These are phyloP conservation scores for Drosophila varians DNA, from an alignment of 1,140 invertebrate species.

Conservation along the genomic window DNA sequence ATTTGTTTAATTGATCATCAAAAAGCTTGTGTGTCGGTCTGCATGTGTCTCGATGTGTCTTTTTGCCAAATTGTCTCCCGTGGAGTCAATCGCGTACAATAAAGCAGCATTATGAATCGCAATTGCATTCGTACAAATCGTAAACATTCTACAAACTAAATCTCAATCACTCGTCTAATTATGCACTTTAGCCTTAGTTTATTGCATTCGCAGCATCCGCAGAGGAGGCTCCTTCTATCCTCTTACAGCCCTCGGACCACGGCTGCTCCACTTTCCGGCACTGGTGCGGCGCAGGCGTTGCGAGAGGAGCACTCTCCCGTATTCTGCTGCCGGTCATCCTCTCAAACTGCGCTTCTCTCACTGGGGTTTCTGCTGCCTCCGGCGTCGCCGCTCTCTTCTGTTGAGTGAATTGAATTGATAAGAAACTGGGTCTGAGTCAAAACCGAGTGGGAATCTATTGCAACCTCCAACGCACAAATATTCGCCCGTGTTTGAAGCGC, in stretches of 20 bases:
- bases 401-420: conserved; percentile 56
- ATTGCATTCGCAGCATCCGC: conserved; percentile 54
- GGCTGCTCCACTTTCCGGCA: conserved; percentile 59
- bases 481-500: too few relatives aligned
- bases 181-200: conserved; percentile 56
- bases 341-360: conserved; percentile 55
- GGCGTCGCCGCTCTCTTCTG: conserved; percentile 53
- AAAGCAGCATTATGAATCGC: conserved; percentile 64
- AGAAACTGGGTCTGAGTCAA: conserved; percentile 30
- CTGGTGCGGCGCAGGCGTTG: conserved; percentile 51
- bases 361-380: conserved; percentile 38
- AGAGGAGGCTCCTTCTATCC: not conserved
- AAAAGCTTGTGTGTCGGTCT: conserved; percentile 46
- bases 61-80: conserved; percentile 59
- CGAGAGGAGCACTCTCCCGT: conserved; percentile 6
- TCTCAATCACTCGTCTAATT: conserved; percentile 46
- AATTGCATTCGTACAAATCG: conserved; percentile 53
- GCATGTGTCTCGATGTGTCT: conserved; percentile 29
- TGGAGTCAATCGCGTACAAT: conserved; percentile 72
- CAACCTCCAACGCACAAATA: too few relatives aligned
- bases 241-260: not conserved
- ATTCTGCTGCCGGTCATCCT: conserved; percentile 15
- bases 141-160: conserved; percentile 40
- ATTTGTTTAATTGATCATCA: conserved; percentile 77
- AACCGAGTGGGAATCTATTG: conserved; percentile 10